Evolutionary conservation across 1,140 invertebrate genomes (phyloP).

Genomic region (Apis florea): DNA sequence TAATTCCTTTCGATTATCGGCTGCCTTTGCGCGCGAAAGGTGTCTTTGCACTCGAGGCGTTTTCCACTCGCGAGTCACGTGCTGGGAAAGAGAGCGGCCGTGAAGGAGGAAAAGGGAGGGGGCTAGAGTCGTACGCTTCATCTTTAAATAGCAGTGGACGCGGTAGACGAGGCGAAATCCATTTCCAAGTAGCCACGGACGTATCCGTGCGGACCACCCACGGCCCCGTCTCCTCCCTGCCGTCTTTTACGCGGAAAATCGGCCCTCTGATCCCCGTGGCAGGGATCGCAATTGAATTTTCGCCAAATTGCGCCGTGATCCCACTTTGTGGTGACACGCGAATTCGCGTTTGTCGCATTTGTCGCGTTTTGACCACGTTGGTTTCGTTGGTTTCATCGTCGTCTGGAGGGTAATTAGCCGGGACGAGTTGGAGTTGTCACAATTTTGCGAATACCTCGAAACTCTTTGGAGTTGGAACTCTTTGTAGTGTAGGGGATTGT

Average conservation of each 20-base stretch:
- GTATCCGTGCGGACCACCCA: constrained; percentile 61
- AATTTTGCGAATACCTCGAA: no score
- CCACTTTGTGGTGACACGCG: neutral
- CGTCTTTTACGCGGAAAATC: constrained; percentile 15
- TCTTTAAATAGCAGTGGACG: constrained; percentile 66
- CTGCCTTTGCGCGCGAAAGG: constrained; percentile 71
- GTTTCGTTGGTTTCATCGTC: no score
- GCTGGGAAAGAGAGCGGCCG: constrained; percentile 18
- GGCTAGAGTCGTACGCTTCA: constrained; percentile 47
- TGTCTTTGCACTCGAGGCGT: constrained; percentile 70
- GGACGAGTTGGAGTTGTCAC: no score
- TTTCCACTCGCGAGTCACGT: constrained; percentile 57
- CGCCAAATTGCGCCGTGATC: neutral
- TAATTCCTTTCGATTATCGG: constrained; percentile 61
- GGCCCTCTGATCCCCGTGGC: neutral
- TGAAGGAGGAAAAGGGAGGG: constrained; percentile 9
- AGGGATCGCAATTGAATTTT: constrained; percentile 21
- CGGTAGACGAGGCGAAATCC: constrained; percentile 60
- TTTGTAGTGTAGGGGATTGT: no score
- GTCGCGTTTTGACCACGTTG: no score
- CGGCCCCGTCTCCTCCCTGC: constrained; percentile 28
- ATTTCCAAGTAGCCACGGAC: constrained; percentile 66
- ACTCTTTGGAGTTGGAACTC: no score
- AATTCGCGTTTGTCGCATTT: neutral
- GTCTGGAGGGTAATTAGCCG: no score